Evolutionary conservation across 1,140 invertebrate genomes (phyloP).

Genomic region (Forficula auricularia): DNA sequence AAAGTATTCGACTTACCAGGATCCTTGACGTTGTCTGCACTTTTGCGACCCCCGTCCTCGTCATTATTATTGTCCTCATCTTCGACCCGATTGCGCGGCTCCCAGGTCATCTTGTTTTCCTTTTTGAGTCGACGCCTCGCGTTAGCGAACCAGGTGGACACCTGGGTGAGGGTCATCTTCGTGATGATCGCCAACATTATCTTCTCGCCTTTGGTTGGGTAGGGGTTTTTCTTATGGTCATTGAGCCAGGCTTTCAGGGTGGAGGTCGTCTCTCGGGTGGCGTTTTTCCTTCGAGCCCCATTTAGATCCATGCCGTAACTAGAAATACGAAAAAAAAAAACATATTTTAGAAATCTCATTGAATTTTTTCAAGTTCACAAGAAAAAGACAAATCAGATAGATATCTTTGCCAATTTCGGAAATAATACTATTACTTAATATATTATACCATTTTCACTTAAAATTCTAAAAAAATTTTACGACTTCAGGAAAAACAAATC

Average conservation of each 20-base stretch:
- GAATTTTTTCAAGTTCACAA: neutral
- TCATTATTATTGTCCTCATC: conserved; percentile 76
- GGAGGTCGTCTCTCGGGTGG: conserved; percentile 89
- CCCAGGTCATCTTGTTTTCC: conserved; percentile 99
- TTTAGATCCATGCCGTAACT: conserved; percentile 83
- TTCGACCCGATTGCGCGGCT: conserved; percentile 74
- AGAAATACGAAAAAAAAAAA: conserved; percentile 25
- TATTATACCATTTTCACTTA: no score
- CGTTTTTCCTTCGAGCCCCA: conserved; percentile 84
- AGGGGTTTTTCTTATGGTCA: conserved; percentile 97
- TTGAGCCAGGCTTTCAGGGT: conserved; percentile 95
- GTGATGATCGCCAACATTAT: conserved; percentile 98
- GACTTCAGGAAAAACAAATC: no score
- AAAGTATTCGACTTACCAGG: conserved; percentile 56
- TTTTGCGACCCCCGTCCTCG: conserved; percentile 58
- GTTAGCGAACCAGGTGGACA: conserved; percentile 98
- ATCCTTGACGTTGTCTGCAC: conserved; percentile 63
- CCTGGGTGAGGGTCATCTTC: conserved; percentile 97
- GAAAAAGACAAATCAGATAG: no score
- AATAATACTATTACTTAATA: no score
- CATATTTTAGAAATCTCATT: no score
- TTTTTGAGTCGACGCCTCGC: conserved; percentile 89
- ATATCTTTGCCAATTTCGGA: no score
- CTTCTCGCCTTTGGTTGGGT: conserved; percentile 98
- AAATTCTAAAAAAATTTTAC: no score